Base-by-base conservation (phyloP, 2,888 invertebrate genomes). In the Seira musarum region DNA sequence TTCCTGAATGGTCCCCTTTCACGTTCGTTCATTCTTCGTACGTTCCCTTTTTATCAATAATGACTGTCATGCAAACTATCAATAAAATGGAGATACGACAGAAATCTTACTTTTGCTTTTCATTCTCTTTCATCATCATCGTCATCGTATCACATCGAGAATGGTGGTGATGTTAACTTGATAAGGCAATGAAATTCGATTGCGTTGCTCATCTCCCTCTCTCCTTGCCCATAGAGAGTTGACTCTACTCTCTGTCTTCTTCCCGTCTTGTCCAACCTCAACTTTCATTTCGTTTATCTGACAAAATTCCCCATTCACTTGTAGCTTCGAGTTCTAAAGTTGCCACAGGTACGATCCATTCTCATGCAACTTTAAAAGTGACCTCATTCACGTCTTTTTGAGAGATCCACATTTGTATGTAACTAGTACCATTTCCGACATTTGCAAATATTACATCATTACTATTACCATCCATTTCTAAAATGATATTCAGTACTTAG, bases 31-130 rank as follows among this genome's bases (percentile, higher is more conserved):
- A n/a, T 30, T 30, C 30, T 5, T 30, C 2, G 2, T 30, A 30
- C 30, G 8, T 30, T 30, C 8, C 8, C 8, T 53, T 53, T 53
- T 53, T 53, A 53, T 53, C 53, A 53, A 30, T 17, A 53, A 17
- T 17, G 53, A 53, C 17, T 53, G 53, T 53, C 53, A 53, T 53
- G 17, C 53, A 53, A 53, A 17, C 53, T 53, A 53, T 53, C n/a
- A 53, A 53, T n/a, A 53, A 53, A 17, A 17, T 13, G 53, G 53
- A 53, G 53, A n/a, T 53, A 13, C 53, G 17, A 53, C 53, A 8
- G 15, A 17, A 53, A 53, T 53, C 53, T 53, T 30, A 30, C 30
- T 30, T 30, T 30, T 30, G 30, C 30, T 30, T 30, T 30, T 30
- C 30, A 30, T 30, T 30, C 30, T 30, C 30, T 30, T 30, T 30